These are phyloP conservation scores for Schrankia costaestrigalis DNA, from an alignment of 2,888 invertebrate species.

Conservation along the genomic window DNA sequence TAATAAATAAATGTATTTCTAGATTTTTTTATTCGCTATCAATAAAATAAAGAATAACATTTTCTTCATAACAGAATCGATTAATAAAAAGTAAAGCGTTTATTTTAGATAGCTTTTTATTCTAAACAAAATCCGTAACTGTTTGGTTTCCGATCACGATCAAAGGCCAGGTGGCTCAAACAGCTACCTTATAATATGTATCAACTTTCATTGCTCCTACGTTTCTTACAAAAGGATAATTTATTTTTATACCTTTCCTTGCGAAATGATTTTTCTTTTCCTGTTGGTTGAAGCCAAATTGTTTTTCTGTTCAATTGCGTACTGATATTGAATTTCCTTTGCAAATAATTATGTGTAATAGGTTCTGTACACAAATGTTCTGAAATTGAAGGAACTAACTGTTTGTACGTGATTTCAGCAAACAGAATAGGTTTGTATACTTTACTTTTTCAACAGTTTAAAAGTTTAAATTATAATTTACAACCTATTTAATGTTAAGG, in stretches of 20 bases:
- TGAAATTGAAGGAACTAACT: too few species aligned
- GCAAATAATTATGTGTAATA: too few species aligned
- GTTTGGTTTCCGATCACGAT: conserved; percentile 48
- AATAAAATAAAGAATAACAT: conserved; percentile 10
- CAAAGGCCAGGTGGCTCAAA: conserved; percentile 44
- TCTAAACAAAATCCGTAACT: conserved; percentile 41
- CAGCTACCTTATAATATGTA: conserved; percentile 36
- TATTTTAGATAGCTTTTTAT: conserved; percentile 33
- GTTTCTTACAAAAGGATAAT: conserved; percentile 28
- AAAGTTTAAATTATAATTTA: too few species aligned
- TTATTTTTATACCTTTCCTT: conserved; percentile 29
- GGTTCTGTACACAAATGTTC: too few species aligned
- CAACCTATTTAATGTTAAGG: too few species aligned
- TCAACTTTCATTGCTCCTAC: conserved; percentile 36
- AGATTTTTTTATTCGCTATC: conserved; percentile 17
- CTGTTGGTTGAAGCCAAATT: conserved; percentile 11
- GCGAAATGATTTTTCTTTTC: conserved; percentile 18
- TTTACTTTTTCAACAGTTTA: too few species aligned
- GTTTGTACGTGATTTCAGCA: neutral
- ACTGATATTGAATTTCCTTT: too few species aligned
- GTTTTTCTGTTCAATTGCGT: conserved; percentile 6
- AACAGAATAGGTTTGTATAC: too few species aligned
- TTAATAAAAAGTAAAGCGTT: conserved; percentile 37
- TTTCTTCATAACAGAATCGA: conserved; percentile 25
- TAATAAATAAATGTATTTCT: conserved; percentile 15